These are phyloP conservation scores for Rhineura floridana DNA, from an alignment of 2,113 vertebrate species.

Conservation along the genomic window DNA sequence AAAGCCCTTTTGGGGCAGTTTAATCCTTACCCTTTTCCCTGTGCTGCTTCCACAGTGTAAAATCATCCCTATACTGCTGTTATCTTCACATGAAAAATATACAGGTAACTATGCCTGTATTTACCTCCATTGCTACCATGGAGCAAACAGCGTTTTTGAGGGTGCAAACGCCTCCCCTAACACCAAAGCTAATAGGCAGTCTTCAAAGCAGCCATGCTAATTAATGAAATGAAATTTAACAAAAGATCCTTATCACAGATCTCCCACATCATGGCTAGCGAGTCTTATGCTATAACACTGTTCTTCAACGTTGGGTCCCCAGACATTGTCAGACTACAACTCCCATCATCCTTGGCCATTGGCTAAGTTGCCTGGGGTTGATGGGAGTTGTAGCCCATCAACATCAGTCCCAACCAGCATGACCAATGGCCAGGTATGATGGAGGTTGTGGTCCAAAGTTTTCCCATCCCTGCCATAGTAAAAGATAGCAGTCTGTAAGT, in stretches of 20 bases:
- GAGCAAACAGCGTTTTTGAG: not conserved
- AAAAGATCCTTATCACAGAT: too few species aligned
- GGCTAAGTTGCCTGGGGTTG: too few species aligned
- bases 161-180: not conserved
- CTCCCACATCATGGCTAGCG: too few species aligned
- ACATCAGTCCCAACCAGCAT: too few species aligned
- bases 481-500: not conserved
- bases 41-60: not conserved
- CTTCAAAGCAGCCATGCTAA: not conserved
- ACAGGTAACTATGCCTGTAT: not conserved
- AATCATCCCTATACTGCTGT: not conserved
- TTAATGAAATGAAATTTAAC: not conserved
- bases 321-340: too few species aligned
- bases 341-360: too few species aligned
- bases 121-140: not conserved
- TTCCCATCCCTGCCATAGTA: too few species aligned
- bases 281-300: too few species aligned
- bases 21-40: not conserved
- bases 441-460: too few species aligned
- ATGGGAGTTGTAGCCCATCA: too few species aligned
- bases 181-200: not conserved
- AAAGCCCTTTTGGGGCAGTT: not conserved
- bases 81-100: not conserved
- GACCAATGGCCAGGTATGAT: too few species aligned
- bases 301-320: too few species aligned